Conservation (phyloP, 2,797 vertebrate species). For the Lagothrix lagotricha region DNA sequence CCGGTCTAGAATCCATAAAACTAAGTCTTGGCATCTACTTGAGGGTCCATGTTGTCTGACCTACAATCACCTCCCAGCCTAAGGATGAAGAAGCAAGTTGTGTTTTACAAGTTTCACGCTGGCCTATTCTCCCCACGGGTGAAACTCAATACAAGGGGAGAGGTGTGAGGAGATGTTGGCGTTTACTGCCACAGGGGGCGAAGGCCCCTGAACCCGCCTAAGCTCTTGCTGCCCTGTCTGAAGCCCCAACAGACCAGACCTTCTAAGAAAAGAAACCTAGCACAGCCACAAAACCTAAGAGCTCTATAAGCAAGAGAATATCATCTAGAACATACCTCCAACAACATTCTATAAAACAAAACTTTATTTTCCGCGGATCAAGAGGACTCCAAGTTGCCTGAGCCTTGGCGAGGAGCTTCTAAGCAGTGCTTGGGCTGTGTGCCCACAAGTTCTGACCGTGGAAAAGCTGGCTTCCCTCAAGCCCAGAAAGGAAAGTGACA, state of each 20-base stretch:
- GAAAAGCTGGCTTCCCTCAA: no score
- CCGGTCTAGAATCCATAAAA: neutral
- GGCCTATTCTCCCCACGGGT: neutral
- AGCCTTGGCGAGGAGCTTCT: no score
- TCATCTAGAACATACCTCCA: fast-evolving
- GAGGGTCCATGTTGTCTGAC: fast-evolving
- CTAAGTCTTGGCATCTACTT: neutral
- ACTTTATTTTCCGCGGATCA: fast-evolving
- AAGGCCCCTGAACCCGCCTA: fast-evolving
- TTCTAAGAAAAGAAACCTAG: neutral
- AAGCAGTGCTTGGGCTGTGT: fast-evolving
- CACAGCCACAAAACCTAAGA: neutral
- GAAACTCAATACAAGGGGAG: fast-evolving
- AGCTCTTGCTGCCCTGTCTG: fast-evolving
- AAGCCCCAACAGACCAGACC: neutral
- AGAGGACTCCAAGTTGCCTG: fast-evolving
- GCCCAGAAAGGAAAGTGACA: neutral
- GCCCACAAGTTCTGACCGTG: neutral
- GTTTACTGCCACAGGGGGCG: neutral
- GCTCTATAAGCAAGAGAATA: no score
- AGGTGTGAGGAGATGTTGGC: neutral
- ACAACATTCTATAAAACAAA: fast-evolving
- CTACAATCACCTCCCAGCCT: neutral
- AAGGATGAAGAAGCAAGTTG: neutral
- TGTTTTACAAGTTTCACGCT: fast-evolving